Conservation (phyloP, 2,113 vertebrate genomes). For the Balaenoptera acutorostrata region DNA sequence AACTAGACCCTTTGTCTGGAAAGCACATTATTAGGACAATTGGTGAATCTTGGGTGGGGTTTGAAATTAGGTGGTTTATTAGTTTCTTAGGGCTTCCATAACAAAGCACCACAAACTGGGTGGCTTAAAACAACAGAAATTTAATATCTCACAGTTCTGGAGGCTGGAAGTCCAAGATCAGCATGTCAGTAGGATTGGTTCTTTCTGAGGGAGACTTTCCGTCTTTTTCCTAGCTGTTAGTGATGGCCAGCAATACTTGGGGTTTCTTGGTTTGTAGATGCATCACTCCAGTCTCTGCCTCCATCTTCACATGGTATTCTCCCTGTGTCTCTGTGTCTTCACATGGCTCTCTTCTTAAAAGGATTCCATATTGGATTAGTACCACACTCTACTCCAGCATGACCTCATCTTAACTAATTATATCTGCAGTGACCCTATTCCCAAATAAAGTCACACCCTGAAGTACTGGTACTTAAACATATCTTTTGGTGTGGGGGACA, state of each 20-base stretch:
- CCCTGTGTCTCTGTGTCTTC: background rate
- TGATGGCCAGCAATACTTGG: background rate
- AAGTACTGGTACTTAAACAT: background rate
- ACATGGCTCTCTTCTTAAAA: background rate
- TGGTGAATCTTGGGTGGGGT: background rate
- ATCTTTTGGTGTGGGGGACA: no score
- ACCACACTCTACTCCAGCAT: background rate
- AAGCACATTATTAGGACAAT: background rate
- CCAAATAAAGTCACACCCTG: background rate
- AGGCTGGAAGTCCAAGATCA: no score
- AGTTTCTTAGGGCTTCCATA: background rate
- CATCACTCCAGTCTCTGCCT: background rate
- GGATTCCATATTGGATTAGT: background rate
- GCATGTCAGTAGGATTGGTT: no score
- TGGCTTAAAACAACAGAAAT: background rate
- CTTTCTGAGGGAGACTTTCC: no score
- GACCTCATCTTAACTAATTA: background rate
- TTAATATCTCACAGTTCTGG: background rate
- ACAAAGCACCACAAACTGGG: background rate
- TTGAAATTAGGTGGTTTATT: background rate
- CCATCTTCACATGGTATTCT: background rate
- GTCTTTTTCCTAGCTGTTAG: no score
- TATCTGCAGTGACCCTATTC: background rate
- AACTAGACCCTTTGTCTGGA: background rate
- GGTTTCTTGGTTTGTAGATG: background rate